A percentile compares a stretch with the other conserved stretches of the same genome.
Conservation (phyloP, 2,888 invertebrate genomes). For the Cerastis leucographa region DNA sequence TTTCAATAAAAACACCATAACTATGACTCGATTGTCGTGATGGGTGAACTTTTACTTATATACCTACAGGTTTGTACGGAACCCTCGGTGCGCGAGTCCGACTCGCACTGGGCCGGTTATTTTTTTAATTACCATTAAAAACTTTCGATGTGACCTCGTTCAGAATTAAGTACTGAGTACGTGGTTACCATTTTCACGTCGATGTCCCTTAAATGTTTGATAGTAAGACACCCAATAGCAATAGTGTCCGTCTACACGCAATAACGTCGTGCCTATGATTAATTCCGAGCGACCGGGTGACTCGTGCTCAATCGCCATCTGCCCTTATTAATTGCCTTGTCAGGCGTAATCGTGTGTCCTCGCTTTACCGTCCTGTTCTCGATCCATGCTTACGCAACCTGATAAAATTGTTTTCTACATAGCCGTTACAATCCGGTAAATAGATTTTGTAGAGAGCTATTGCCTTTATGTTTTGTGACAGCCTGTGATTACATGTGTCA, state of each 20-base stretch:
- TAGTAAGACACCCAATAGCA: conserved; percentile 54
- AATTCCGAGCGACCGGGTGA: conserved; percentile 88
- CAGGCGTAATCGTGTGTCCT: conserved; percentile 88
- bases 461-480: conserved; percentile 51
- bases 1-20: no score
- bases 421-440: conserved; percentile 61
- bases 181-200: no score
- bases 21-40: no score
- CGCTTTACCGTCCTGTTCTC: conserved; percentile 75
- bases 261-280: conserved; percentile 84
- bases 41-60: no score
- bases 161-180: no score
- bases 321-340: conserved; percentile 90
- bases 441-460: conserved; percentile 61
- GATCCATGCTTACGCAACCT: conserved; percentile 73
- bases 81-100: no score
- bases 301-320: conserved; percentile 90
- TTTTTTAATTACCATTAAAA: no score
- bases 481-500: conserved; percentile 45
- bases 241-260: conserved; percentile 72
- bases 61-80: no score
- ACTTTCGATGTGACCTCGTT: no score
- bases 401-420: conserved; percentile 74
- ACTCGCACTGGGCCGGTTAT: no score
- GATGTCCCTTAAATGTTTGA: neutral